phyloP scores from a whole-genome alignment of 1,140 invertebrate species.

The Anastatus disparis region DNA sequence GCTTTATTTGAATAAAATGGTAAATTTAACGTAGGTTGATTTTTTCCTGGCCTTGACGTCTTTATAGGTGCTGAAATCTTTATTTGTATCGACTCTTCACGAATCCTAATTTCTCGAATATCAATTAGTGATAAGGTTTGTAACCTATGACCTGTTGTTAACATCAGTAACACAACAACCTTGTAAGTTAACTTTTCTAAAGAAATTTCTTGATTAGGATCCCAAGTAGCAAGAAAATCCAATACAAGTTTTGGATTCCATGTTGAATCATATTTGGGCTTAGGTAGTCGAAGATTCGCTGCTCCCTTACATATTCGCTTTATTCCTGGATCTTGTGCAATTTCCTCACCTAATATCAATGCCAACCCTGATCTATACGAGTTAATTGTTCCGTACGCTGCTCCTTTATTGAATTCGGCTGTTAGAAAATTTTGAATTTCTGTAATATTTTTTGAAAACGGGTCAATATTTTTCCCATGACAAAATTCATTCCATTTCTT shows the following conservation, averaged over 20 bases:
- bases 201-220: constrained; percentile 36
- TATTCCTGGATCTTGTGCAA: constrained; percentile 21
- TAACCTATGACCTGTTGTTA: constrained; percentile 42
- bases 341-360: background rate
- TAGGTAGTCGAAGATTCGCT: constrained; percentile 37
- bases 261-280: constrained; percentile 43
- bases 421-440: too few relatives aligned
- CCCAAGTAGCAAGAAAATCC: too few relatives aligned
- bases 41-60: too few relatives aligned
- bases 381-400: constrained; percentile 18
- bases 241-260: constrained; percentile 38
- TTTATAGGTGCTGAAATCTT: too few relatives aligned
- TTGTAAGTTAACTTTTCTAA: constrained; percentile 45
- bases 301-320: constrained; percentile 46
- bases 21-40: too few relatives aligned
- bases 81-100: constrained; percentile 10
- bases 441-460: too few relatives aligned
- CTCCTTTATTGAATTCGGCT: too few relatives aligned
- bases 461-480: too few relatives aligned
- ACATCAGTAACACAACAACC: constrained; percentile 36
- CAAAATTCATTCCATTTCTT: too few relatives aligned
- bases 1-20: too few relatives aligned
- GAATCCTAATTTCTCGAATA: constrained; percentile 7
- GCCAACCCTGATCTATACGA: constrained; percentile 27
- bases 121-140: constrained; percentile 38